A percentile compares a stretch with the other conserved stretches of the same genome.
Conservation (phyloP, 2,797 vertebrate genomes). For the Cheracebus regulus region DNA sequence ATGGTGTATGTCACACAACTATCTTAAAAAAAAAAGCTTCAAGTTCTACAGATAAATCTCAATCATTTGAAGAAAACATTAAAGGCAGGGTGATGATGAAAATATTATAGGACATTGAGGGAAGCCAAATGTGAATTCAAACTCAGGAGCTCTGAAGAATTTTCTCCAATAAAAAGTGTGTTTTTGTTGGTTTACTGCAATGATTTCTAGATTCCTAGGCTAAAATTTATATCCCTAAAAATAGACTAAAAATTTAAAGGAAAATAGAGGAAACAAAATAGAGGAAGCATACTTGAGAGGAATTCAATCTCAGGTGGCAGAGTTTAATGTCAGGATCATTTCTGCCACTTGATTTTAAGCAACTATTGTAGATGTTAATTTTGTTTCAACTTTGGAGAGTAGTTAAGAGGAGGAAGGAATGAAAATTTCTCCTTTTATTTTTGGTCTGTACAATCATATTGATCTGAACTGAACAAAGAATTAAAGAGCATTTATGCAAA, state of each 20-base stretch:
- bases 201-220: neutral
- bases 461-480: constrained; percentile 38
- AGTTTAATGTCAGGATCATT: neutral
- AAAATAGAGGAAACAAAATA: neutral
- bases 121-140: neutral
- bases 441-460: neutral
- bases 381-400: constrained; percentile 16
- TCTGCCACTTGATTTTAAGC: neutral
- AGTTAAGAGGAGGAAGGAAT: neutral
- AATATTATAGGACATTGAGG: neutral
- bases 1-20: neutral
- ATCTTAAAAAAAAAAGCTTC: neutral
- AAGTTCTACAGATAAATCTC: neutral
- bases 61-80: neutral
- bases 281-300: neutral
- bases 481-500: constrained; percentile 9
- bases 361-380: neutral
- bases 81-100: neutral
- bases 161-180: neutral
- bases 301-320: neutral
- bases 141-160: neutral
- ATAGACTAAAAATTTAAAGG: neutral
- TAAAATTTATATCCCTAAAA: neutral
- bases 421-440: neutral
- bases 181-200: neutral